Percentiles rank a stretch among this genome's conserved stretches.
Conservation (phyloP, 1,140 invertebrate genomes). For the Nylanderia fulva region DNA sequence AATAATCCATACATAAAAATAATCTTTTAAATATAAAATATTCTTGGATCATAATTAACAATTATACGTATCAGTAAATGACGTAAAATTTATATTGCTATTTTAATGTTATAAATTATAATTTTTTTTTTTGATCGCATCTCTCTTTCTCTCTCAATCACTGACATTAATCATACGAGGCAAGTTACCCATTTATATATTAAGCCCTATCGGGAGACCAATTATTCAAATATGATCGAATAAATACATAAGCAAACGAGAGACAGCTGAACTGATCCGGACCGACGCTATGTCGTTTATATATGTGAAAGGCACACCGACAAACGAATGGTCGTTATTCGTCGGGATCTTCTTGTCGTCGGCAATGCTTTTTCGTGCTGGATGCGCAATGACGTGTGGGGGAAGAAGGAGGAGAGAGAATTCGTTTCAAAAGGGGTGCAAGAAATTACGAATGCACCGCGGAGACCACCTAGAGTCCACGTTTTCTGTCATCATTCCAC, state of each 20-base stretch:
- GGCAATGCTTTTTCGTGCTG: slow-evolving; percentile 55
- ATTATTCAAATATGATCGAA: slow-evolving; percentile 77
- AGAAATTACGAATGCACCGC: slow-evolving; percentile 54
- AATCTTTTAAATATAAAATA: background rate
- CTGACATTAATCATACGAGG: slow-evolving; percentile 14
- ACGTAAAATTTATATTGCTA: background rate
- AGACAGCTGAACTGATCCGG: slow-evolving; percentile 46
- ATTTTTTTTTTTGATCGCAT: background rate
- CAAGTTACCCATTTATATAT: slow-evolving; percentile 49
- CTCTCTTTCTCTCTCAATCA: background rate
- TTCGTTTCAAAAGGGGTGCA: slow-evolving; percentile 44
- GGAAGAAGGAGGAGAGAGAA: slow-evolving; percentile 7
- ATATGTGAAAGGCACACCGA: slow-evolving; percentile 39
- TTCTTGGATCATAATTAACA: too few species aligned
- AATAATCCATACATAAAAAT: background rate
- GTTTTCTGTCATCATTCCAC: slow-evolving; percentile 31
- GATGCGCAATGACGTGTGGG: background rate
- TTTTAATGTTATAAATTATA: background rate
- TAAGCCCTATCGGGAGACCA: slow-evolving; percentile 67
- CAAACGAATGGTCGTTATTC: slow-evolving; percentile 62
- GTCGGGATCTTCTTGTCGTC: slow-evolving; percentile 62
- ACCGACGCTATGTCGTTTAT: slow-evolving; percentile 35
- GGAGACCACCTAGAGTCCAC: slow-evolving; percentile 24
- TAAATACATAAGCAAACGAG: slow-evolving; percentile 73
- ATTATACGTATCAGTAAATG: too few species aligned